Percentiles rank a stretch among this genome's conserved stretches.
Evolutionary conservation across 2,888 invertebrate species (phyloP).

Genomic region (Himalopsyche japonica): DNA sequence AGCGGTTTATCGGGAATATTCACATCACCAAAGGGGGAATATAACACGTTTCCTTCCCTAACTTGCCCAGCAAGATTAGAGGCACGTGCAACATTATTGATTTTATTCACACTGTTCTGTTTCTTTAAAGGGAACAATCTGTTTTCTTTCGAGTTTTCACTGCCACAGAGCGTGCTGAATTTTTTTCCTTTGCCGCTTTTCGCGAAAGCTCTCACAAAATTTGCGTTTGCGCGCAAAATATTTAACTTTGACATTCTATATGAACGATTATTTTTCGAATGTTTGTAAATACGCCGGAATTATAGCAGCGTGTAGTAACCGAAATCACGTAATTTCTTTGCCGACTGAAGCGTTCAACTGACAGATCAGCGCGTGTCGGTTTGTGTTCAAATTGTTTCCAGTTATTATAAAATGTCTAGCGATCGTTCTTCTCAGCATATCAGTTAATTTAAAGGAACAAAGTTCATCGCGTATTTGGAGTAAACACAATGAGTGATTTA

Average conservation of each 20-base stretch:
- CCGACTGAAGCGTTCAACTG: background rate
- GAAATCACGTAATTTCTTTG: background rate
- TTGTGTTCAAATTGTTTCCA: background rate
- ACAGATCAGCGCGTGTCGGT: constrained; percentile 8
- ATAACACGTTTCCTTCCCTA: constrained; percentile 44
- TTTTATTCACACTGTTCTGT: background rate
- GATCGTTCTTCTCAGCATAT: background rate
- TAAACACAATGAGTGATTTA: background rate
- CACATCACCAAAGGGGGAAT: constrained; percentile 59
- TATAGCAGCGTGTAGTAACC: background rate
- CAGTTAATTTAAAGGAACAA: constrained; percentile 3
- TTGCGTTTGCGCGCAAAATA: constrained; percentile 3
- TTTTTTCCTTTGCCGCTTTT: background rate
- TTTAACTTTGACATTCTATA: constrained; percentile 6
- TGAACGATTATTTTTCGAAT: background rate
- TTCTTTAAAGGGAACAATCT: background rate
- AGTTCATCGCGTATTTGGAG: constrained; percentile 19
- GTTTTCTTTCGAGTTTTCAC: background rate
- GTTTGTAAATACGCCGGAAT: background rate
- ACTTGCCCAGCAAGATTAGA: constrained; percentile 33
- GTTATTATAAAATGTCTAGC: constrained; percentile 9
- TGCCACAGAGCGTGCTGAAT: constrained; percentile 1
- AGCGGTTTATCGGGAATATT: constrained; percentile 61
- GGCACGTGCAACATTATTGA: background rate
- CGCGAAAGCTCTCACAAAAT: background rate